A percentile compares a stretch with the other conserved stretches of the same genome.
Evolutionary conservation across 64 coral and sea anemone genomes (phyloP).

Genomic region (Pachyseris speciosa): DNA sequence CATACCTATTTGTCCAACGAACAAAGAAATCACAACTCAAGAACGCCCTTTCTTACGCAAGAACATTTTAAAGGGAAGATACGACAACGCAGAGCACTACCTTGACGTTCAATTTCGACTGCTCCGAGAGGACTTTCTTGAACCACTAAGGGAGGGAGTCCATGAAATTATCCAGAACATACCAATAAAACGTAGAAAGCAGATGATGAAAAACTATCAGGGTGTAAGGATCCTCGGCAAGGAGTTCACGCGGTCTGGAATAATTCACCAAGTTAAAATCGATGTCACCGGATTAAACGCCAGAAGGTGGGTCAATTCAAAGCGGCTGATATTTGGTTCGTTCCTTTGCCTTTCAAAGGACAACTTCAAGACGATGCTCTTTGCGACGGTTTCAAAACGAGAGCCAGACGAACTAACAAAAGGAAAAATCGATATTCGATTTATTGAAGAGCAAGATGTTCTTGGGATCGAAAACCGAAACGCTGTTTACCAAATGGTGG

Average conservation of each 20-base stretch:
- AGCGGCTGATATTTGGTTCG: slow-evolving; percentile 58
- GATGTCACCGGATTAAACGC: slow-evolving; percentile 60
- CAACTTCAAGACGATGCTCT: slow-evolving; percentile 75
- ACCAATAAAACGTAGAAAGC: slow-evolving; percentile 38
- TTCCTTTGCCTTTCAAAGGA: slow-evolving; percentile 81
- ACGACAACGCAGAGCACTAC: slow-evolving; percentile 67
- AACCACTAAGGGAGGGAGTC: slow-evolving; percentile 73
- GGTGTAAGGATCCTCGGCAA: slow-evolving; percentile 48
- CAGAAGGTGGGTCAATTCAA: slow-evolving; percentile 56
- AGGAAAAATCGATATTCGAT: not conserved
- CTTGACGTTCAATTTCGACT: slow-evolving; percentile 84
- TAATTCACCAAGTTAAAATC: slow-evolving; percentile 60
- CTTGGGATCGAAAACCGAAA: slow-evolving; percentile 36
- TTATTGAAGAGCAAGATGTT: slow-evolving; percentile 35
- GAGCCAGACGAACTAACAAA: slow-evolving; percentile 16
- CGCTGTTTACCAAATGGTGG: slow-evolving; percentile 28
- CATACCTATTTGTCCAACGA: slow-evolving; percentile 58
- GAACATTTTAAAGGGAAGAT: slow-evolving; percentile 66
- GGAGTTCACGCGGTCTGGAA: slow-evolving; percentile 48
- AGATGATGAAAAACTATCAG: slow-evolving; percentile 68
- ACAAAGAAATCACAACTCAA: slow-evolving; percentile 33
- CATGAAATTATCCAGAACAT: slow-evolving; percentile 16
- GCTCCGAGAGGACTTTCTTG: slow-evolving; percentile 74
- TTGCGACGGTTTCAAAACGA: slow-evolving; percentile 73
- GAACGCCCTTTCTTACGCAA: slow-evolving; percentile 30